phyloP scores from a whole-genome alignment of 2,113 vertebrate species.

The Clarias gariepinus region DNA sequence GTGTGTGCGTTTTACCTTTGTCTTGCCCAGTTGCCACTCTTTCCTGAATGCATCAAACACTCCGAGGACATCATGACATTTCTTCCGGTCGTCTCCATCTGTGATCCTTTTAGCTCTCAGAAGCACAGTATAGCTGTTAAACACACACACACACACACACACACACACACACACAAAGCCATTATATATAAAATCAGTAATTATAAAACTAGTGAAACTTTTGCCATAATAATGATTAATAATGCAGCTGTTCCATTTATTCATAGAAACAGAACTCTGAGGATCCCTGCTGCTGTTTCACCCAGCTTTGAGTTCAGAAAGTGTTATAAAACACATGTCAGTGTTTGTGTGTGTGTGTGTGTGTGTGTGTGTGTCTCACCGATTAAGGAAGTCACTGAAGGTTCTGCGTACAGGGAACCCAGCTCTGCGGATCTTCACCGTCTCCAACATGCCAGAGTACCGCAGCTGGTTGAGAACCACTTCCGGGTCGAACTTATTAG shows the following conservation, averaged over 20 bases:
- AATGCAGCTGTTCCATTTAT: background rate
- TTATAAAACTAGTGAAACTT: background rate
- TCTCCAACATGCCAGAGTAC: slow-evolving; percentile 92
- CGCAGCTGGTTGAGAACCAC: slow-evolving; percentile 87
- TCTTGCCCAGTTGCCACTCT: slow-evolving; percentile 88
- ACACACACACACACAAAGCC: slow-evolving; percentile 25
- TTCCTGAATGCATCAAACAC: slow-evolving; percentile 71
- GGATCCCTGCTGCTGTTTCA: background rate
- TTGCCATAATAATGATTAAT: background rate
- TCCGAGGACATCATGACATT: slow-evolving; percentile 76
- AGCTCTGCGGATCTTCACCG: slow-evolving; percentile 87
- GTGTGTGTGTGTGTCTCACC: slow-evolving; percentile 65
- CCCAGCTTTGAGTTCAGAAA: background rate
- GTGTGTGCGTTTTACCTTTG: slow-evolving; percentile 75
- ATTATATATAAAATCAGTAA: background rate
- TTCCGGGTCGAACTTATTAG: slow-evolving; percentile 79
- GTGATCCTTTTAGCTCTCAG: slow-evolving; percentile 63
- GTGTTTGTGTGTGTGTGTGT: background rate
- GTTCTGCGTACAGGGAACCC: slow-evolving; percentile 86
- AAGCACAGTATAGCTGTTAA: slow-evolving; percentile 83
- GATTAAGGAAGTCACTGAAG: slow-evolving; percentile 82
- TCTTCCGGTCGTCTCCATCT: slow-evolving; percentile 65
- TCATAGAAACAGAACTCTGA: background rate
- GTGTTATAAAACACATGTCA: background rate
- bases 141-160: slow-evolving; percentile 23